Conservation (phyloP, 1,140 invertebrate genomes). For the Sarcophaga bullata region DNA sequence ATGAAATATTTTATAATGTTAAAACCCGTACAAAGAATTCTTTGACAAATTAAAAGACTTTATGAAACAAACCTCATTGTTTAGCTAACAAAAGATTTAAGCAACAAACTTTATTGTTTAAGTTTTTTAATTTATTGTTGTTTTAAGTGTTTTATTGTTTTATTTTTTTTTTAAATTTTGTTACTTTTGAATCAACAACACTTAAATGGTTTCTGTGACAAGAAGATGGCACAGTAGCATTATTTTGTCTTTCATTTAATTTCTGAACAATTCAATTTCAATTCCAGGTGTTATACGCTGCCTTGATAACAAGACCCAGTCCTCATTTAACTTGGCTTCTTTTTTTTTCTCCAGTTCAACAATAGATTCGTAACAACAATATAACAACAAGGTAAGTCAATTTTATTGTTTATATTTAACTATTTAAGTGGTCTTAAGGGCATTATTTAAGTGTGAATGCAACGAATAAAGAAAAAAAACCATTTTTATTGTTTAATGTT, state of each 20-base stretch:
- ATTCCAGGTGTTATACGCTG: neutral
- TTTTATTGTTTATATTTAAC: neutral
- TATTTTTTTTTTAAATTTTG: neutral
- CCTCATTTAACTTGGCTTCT: neutral
- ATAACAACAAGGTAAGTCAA: neutral
- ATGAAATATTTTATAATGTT: neutral
- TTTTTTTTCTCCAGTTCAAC: neutral
- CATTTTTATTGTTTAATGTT: constrained; percentile 18
- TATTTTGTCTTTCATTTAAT: constrained; percentile 5
- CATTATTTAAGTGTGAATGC: neutral
- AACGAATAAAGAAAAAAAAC: neutral
- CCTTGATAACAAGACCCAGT: neutral
- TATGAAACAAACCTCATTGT: neutral
- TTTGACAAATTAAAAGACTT: neutral
- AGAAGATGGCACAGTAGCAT: neutral
- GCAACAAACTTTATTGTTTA: neutral
- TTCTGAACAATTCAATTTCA: constrained; percentile 12
- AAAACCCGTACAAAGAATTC: neutral
- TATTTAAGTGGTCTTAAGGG: neutral
- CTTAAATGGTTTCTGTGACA: neutral
- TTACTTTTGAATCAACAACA: neutral
- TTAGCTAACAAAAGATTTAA: neutral
- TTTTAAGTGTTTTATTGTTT: neutral
- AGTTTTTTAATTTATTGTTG: neutral
- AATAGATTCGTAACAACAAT: neutral